Evolutionary conservation across 2,888 invertebrate genomes (phyloP), one percentile per base, ranked within the genome.

Genomic region (Malthinus seriepunctatus): DNA sequence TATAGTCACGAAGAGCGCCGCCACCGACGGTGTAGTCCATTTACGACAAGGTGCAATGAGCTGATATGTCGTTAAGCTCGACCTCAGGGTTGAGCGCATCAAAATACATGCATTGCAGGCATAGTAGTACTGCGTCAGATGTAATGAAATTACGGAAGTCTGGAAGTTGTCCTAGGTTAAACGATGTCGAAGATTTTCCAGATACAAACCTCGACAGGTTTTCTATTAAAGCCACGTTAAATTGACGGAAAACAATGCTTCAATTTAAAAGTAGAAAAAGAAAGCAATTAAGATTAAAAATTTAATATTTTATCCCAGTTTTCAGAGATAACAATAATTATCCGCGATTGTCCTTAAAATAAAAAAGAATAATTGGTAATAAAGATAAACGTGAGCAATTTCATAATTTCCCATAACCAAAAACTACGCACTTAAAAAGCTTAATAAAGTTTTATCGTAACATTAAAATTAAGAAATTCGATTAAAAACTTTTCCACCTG

Each of bases 1-100:
- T 72, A 69, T 70, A 73, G 69, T 71, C 69, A 64, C 68, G 68
- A 60, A 51, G 39, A 33, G 42, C 51, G 56, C 62, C 48, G 58
- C 59, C 58, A 62, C 60, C 61, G 63, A 56, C 63, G 53, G 54
- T 64, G 63, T 51, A 56, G 62, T 66, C 63, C 66, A 65, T 66
- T 64, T 63, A 61, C 67, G 66, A 65, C 66, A 67, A 66, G 66
- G 68, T 68, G 69, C 67, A 68, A 63, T 67, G 68, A 63, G 67
- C 68, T 67, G 66, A 67, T 67, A 68, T 62, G 67, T 69, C 63
- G 62, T 64, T 66, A 54, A 52, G 55, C 54, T 44, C 59, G 56
- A 59, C 59, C 52, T 53, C 62, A 42, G 59, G 51, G 51, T 44
- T 44, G 44, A 52, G 54, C 45, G 51, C 62, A 62, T 62, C 59